Base-by-base conservation (phyloP, 1,140 invertebrate species). In the Pachypeltis micranthus region DNA sequence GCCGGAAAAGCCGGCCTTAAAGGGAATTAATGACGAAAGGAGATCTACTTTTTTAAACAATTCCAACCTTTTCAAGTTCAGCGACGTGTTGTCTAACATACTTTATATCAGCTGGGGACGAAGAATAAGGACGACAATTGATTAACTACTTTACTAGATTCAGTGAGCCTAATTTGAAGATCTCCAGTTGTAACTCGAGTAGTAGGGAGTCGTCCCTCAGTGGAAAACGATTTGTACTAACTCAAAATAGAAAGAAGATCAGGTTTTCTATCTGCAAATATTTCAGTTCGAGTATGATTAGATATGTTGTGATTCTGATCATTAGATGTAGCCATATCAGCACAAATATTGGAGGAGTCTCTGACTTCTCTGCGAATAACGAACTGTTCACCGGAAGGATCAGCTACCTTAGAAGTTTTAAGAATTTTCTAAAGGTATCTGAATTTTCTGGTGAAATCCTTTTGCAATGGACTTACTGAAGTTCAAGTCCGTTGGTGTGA, bases 41-140 rank as follows among this genome's bases (percentile, higher is more conserved):
- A 3, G 66, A 68, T 51, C 21, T 10, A 51, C 47, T 69, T 25
- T 63, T 64, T 19, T 61, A 21, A 24, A 74, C 67, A 10, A 73
- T 65, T 3, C 44, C 39, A 24, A 39, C 61, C 16, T 24, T 24
- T 25, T 26, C 26, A 27, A 62, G 39, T n/a, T 54, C 51, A 60
- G 59, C 14, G 16, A 68, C 31, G n/a, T 65, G 65, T 0, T 34
- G 59, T 7, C 58, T 29, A 0, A 67, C 67, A 25, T 39, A 0
- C 55, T 64, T n/a, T 44, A 54, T 47, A 27, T 67, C 66, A 44
- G 57, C 59, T 2, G 56, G 44, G 1, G 25, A 12, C 19, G 65
- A 31, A 2, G 63, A 28, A 59, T 63, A 67, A 16, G 64, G 64
- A 19, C 66, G 47, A 16, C 64, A n/a, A n/a, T n/a, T n/a, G 39